phyloP scores from a whole-genome alignment of 2,888 invertebrate species.

The Eupeodes latifasciatus region DNA sequence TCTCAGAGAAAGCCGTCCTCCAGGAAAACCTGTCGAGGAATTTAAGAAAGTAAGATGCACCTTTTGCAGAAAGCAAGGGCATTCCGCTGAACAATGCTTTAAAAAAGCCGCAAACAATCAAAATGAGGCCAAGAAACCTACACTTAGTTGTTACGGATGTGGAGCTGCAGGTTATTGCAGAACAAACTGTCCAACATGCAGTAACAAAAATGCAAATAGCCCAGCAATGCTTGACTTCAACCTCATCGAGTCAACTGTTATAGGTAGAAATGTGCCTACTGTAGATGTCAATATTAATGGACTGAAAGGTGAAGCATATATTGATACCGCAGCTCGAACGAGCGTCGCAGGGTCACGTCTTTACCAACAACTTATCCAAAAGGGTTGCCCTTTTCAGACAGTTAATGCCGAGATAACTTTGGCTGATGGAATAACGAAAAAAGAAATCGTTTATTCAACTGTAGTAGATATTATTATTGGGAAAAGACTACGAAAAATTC shows the following conservation, averaged over 20 bases:
- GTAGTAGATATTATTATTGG: constrained; percentile 12
- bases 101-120: background rate
- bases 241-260: constrained; percentile 15
- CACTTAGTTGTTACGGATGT: constrained; percentile 13
- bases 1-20: constrained; percentile 3
- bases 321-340: constrained; percentile 11
- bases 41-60: constrained; percentile 9
- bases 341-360: background rate
- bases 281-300: constrained; percentile 30
- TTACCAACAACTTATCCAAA: constrained; percentile 6
- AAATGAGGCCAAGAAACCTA: background rate
- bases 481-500: constrained; percentile 8
- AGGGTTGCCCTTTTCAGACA: constrained; percentile 3
- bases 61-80: constrained; percentile 3
- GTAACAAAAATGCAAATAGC: constrained; percentile 42
- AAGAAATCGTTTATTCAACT: constrained; percentile 9
- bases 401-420: constrained; percentile 1
- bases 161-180: constrained; percentile 43
- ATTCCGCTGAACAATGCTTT: constrained; percentile 1
- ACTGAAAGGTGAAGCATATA: constrained; percentile 18
- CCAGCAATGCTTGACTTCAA: constrained; percentile 40
- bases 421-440: constrained; percentile 6
- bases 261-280: constrained; percentile 33
- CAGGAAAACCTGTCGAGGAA: constrained; percentile 10
- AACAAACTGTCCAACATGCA: constrained; percentile 37